Base-by-base conservation (phyloP, 2,888 invertebrate species). In the Parnassius apollo region DNA sequence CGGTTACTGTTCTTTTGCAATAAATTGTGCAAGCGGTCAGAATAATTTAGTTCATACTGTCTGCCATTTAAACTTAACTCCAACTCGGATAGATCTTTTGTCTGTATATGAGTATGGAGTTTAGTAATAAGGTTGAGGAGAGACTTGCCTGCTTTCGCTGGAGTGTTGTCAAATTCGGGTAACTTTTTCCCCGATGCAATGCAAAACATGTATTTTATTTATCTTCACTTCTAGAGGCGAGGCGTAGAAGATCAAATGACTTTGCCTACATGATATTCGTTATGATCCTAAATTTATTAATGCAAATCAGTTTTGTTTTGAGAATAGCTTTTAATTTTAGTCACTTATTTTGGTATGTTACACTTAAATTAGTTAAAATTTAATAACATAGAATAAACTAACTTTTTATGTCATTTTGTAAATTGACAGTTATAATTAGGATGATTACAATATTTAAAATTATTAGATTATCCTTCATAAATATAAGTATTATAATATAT, bases 61-160 rank as follows among this genome's bases (percentile, higher is more conserved):
- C 52, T 52, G 52, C 52, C 52, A 52, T 52, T 52, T 35, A 1
- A 50, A 52, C 10, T 35, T 52, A 22, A 25, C 35, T 35, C 52
- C 52, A 12, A 52, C 50, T 18, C 7, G 7, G 18, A 18, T 46
- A n/a, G n/a, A 46, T 12, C 12, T 12, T 12, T 46, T 8, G 8
- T 49, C 13, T 48, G 8, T 1, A 2, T 13, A 7, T n/a, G 9
- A 13, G 11, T 12, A 13, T 13, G 1, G 44, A 44, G 44, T 11
- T 9, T 44, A 9, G 35, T 11, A 44, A 13, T 25, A 51, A 51
- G 10, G 12, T 11, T 0, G 51, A 51, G 51, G 51, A 25, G 51
- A 51, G 51, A 51, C 51, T 25, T 51, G 51, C 7, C 25, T 18
- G 12, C 4, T 51, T 51, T 51, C 51, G 51, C 51, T 13, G 25